phyloP scores from a whole-genome alignment of 92 coral and sea anemone genomes.

The Epizoanthus ramosus region DNA sequence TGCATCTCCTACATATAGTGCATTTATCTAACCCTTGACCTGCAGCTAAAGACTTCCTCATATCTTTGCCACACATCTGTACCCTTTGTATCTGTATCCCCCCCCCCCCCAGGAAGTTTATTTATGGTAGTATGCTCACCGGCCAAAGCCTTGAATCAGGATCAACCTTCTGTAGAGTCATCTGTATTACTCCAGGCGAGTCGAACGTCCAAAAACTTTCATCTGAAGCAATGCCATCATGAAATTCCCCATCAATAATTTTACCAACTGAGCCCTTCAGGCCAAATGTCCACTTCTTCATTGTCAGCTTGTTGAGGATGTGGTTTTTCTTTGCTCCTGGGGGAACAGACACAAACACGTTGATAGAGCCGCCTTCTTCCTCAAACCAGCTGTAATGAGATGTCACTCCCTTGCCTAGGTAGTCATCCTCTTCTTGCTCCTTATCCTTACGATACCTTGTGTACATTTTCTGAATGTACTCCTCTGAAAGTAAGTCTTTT shows the following conservation, averaged over 20 bases:
- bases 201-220: conserved; percentile 90
- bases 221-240: conserved; percentile 72
- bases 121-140: conserved; percentile 49
- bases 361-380: conserved; percentile 73
- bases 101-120: background rate
- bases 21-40: too few relatives aligned
- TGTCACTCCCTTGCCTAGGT: conserved; percentile 74
- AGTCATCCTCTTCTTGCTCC: conserved; percentile 64
- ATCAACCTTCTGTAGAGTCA: conserved; percentile 83
- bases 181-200: conserved; percentile 77
- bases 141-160: conserved; percentile 82
- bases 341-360: conserved; percentile 80
- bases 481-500: conserved; percentile 69
- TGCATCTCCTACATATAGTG: too few relatives aligned
- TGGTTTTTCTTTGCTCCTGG: conserved; percentile 62
- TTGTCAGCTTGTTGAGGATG: conserved; percentile 63
- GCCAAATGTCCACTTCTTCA: conserved; percentile 75
- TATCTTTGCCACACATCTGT: too few relatives aligned
- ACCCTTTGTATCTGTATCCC: too few relatives aligned
- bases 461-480: conserved; percentile 80
- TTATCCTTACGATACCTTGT: conserved; percentile 67
- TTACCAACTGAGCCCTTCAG: conserved; percentile 59
- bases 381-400: conserved; percentile 85
- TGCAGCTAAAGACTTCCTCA: too few relatives aligned
- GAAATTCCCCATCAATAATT: conserved; percentile 78